Base-by-base conservation (phyloP, 2,888 invertebrate genomes). In the Tigriopus californicus region DNA sequence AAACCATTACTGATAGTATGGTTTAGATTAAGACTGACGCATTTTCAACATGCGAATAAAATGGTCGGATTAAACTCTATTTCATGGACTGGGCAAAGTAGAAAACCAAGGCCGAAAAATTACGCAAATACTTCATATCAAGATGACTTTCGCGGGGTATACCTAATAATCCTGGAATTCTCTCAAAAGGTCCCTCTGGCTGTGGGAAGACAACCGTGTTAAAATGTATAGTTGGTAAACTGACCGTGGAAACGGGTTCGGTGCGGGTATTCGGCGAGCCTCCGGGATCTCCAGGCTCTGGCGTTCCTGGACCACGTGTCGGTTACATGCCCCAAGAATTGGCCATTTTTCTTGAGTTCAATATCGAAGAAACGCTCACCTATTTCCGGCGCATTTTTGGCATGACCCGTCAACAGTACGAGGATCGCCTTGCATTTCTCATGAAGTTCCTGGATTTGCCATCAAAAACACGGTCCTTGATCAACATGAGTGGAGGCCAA, bases 351-450 rank as follows among this genome's bases (percentile, higher is more conserved):
- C 54, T 51, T n/a, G 62, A 63, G 42, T 69, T 73, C 60, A 69
- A 70, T 6, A 70, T 72, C 4, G 65, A 65, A n/a, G 73, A 73
- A 61, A 72, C 72, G 1, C 63, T 73, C 47, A 64, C 61, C 25
- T 73, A 70, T 64, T 73, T 72, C 65, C 72, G 72, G 1, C 61
- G 68, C 2, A 63, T 73, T 11, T 69, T 70, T 62, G 66, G 67
- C 10, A 69, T 73, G 70, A 62, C 62, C 12, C 11, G 60, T 8
- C 42, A 62, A 3, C 62, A 64, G 42, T 67, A 70, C 52, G 60
- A 62, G 11, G 61, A 66, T n/a, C 64, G 72, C 60, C 68, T 66
- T 13, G 60, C 64, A 44, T 73, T 73, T 63, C 67, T 73, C 2
- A 44, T 72, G 0, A 65, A 67, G 13, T 72, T 73, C 61, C 67